Percentiles rank a stretch among this genome's conserved stretches.
Evolutionary conservation across 92 coral and sea anemone species (phyloP).

Genomic region (Actinernus sp.): DNA sequence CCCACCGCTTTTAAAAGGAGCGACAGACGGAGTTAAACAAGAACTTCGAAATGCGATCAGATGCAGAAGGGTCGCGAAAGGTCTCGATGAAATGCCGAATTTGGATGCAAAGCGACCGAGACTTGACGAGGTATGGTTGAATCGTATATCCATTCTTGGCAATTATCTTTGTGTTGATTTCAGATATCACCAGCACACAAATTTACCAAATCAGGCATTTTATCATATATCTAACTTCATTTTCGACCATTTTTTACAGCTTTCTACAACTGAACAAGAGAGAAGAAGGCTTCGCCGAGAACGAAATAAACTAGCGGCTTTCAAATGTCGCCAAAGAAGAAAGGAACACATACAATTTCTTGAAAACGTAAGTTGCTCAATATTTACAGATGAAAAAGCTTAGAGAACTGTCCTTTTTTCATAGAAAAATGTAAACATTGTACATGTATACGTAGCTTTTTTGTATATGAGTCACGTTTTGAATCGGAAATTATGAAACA

Average conservation of each 20-base stretch:
- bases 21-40: constrained; percentile 84
- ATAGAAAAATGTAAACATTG: too few relatives aligned
- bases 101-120: constrained; percentile 80
- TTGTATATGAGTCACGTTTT: too few relatives aligned
- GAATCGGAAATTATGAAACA: too few relatives aligned
- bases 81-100: constrained; percentile 91
- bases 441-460: too few relatives aligned
- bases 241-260: constrained; percentile 33
- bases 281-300: constrained; percentile 89
- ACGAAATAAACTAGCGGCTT: constrained; percentile 96
- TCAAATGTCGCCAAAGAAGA: constrained; percentile 92
- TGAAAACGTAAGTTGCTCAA: constrained; percentile 85
- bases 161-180: background rate
- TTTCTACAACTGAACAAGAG: constrained; percentile 89
- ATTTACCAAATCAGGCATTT: background rate
- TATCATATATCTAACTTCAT: background rate
- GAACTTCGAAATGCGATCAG: constrained; percentile 90
- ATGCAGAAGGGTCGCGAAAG: constrained; percentile 88
- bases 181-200: constrained; percentile 5
- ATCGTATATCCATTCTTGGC: background rate
- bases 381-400: too few relatives aligned
- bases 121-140: constrained; percentile 72
- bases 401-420: too few relatives aligned
- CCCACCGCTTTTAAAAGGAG: constrained; percentile 56
- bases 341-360: constrained; percentile 90